Conservation (phyloP, 2,113 vertebrate species). For the Amazona vittata region DNA sequence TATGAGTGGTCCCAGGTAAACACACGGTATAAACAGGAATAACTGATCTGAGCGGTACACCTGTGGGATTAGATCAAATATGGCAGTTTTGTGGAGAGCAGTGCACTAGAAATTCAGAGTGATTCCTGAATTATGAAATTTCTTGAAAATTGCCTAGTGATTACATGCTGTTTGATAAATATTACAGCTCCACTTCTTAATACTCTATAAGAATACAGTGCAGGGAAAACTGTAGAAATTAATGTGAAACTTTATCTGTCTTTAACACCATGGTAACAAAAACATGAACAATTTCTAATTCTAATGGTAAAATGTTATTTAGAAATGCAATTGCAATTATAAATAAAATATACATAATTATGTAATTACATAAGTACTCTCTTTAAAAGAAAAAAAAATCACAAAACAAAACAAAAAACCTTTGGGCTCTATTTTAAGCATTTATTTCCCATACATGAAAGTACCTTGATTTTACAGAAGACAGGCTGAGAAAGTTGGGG, state of each 20-base stretch:
- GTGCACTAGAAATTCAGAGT: background rate
- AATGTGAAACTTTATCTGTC: background rate
- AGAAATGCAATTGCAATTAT: background rate
- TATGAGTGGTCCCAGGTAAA: background rate
- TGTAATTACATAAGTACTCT: background rate
- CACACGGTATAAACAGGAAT: background rate
- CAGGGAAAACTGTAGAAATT: background rate
- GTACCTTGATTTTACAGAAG: background rate
- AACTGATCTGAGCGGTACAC: background rate
- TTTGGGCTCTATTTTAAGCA: background rate
- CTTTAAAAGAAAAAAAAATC: background rate
- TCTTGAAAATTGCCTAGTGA: background rate
- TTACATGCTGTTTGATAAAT: background rate
- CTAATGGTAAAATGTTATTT: background rate
- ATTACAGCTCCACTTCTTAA: background rate
- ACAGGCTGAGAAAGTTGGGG: no score
- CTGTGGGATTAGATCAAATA: background rate
- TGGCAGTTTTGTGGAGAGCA: background rate
- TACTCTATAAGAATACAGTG: background rate
- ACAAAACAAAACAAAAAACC: background rate
- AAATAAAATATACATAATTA: background rate
- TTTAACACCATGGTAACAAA: background rate
- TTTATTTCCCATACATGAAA: background rate
- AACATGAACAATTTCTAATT: background rate
- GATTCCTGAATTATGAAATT: background rate